A percentile compares a stretch with the other conserved stretches of the same genome.
These are phyloP conservation scores for Leptinotarsa peninsularis DNA, from an alignment of 2,888 invertebrate species.

Conservation along the genomic window DNA sequence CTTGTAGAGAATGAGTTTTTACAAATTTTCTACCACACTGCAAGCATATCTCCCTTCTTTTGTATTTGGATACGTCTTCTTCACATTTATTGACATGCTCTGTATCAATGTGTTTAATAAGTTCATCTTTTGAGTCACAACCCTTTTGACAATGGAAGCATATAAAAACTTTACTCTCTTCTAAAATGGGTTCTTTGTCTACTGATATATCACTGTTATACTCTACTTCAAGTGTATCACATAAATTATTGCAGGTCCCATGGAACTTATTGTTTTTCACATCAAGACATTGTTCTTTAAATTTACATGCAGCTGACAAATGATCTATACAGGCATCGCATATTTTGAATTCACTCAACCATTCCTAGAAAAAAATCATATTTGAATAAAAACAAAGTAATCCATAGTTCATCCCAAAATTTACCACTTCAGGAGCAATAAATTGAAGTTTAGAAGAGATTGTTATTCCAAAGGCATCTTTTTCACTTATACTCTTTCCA, in stretches of 20 bases:
- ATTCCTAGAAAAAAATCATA: conserved; percentile 43
- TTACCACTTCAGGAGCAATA: conserved; percentile 50
- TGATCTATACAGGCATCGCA: conserved; percentile 45
- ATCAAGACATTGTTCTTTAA: conserved; percentile 46
- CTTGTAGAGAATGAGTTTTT: conserved; percentile 37
- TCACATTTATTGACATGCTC: conserved; percentile 36
- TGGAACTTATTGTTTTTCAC: conserved; percentile 30
- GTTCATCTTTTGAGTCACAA: conserved; percentile 43
- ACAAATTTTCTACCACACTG: conserved; percentile 44
- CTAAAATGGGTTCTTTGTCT: conserved; percentile 21
- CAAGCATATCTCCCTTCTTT: conserved; percentile 36
- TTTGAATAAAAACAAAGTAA: background rate
- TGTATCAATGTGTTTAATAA: conserved; percentile 43
- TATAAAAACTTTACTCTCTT: conserved; percentile 36
- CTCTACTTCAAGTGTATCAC: conserved; percentile 32
- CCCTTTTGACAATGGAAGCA: conserved; percentile 46
- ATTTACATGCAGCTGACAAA: conserved; percentile 44
- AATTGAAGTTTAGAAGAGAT: conserved; percentile 41
- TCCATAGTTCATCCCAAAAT: background rate
- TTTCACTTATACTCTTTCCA: conserved; percentile 31
- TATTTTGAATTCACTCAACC: conserved; percentile 44
- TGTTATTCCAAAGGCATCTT: conserved; percentile 38
- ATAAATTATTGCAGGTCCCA: conserved; percentile 23
- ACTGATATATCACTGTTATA: conserved; percentile 23
- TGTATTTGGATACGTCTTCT: conserved; percentile 36